Evolutionary conservation across 2,113 vertebrate species (phyloP).

Genomic region (Cricetomys ansorgei): DNA sequence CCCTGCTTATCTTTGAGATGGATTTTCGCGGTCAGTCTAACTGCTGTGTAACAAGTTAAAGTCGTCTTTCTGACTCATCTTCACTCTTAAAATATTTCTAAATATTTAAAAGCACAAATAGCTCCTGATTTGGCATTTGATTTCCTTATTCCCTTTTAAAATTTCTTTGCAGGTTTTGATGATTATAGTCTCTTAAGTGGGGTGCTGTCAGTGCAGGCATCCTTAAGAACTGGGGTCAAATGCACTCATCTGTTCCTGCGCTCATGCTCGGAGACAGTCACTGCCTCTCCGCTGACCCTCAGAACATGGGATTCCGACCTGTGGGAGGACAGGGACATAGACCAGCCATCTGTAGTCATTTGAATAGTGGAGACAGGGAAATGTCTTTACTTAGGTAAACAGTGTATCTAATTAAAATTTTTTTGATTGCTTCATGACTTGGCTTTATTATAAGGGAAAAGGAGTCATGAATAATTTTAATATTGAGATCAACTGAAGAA

Average conservation of each 20-base stretch:
- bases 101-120: conserved; percentile 42
- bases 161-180: conserved; percentile 53
- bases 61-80: conserved; percentile 50
- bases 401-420: conserved; percentile 35
- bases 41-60: conserved; percentile 56
- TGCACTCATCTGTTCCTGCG: conserved; percentile 38
- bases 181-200: conserved; percentile 52
- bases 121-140: background rate
- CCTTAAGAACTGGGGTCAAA: conserved; percentile 36
- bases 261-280: conserved; percentile 49
- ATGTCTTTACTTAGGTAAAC: conserved; percentile 65
- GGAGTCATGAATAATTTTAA: conserved; percentile 70
- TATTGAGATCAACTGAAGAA: conserved; percentile 59
- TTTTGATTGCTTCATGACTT: conserved; percentile 37
- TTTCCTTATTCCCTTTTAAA: conserved; percentile 47
- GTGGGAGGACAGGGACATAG: conserved; percentile 53
- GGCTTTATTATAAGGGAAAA: conserved; percentile 27
- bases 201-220: conserved; percentile 49
- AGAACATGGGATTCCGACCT: conserved; percentile 68
- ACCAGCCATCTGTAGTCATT: conserved; percentile 56
- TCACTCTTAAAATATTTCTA: conserved; percentile 39
- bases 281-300: conserved; percentile 64
- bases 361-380: conserved; percentile 43
- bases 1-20: conserved; percentile 13
- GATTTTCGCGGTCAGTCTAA: conserved; percentile 53